Base-by-base conservation (phyloP, 2,113 vertebrate species). In the Muntiacus muntjak region DNA sequence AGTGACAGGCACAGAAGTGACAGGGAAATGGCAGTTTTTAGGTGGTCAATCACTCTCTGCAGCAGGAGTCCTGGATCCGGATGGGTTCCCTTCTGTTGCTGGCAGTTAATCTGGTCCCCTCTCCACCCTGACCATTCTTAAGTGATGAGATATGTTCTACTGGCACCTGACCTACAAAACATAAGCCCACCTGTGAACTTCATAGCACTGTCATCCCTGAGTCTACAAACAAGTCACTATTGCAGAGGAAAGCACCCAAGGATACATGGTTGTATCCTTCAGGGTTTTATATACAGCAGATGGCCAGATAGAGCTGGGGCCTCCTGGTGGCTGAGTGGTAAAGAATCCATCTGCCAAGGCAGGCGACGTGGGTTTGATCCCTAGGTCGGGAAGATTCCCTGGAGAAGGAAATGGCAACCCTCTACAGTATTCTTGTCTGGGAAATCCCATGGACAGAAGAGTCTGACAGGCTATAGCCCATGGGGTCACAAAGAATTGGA, bases 121-220 rank as follows among this genome's bases (percentile, higher is more conserved):
- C 7, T 23, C 30, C 13, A 19, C 50, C 45, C 7, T 1, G 30
- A 19, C 26, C 25, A 6, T 0, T 1, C 30, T 6, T 40, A 25
- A 30, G 40, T 45, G 60, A 30, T 3, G n/a, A 30, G 0, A 23
- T 19, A 13, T 3, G 9, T 23, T 55, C 54, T 4, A 26, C 67
- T 16, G 58, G 17, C 5, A 54, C 23, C 17, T 36, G 91, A 43
- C 15, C 78, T 16, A 26, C 2, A 2, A 26, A 55, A 50, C 52
- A 6, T 0, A 6, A 87, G 36, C n/a, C 17, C 21, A 0, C 10
- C 30, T 3, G 40, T 12, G 52, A 36, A 3, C 7, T 0, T 0
- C 0, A 9, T 2, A 26, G 3, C 33, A 1, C 11, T 7, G 21
- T 30, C 33, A 1, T 17, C 60, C 60, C 15, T 5, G 40, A 1